Evolutionary conservation across 2,888 invertebrate genomes (phyloP), one percentile per base, ranked within the genome.

Genomic region (Platycheirus rosarum): DNA sequence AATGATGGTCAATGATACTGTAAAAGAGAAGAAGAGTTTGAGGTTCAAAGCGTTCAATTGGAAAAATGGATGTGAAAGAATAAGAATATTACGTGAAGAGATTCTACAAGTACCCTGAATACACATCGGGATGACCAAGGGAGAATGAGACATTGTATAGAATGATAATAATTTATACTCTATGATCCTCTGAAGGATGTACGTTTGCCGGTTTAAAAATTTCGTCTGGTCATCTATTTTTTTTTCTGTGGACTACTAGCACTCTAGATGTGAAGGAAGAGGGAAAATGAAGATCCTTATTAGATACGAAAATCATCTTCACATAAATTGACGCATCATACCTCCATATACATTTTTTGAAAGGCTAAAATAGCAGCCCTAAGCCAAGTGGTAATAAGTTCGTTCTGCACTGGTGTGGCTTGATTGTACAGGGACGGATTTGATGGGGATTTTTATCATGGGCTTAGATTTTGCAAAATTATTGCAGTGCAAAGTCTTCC

Each of bases 21-120:
- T 62, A 51, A 44, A 37, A 55, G 20, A 13, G 5, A 13, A 66
- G 40, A 63, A n/a, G n/a, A n/a, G n/a, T n/a, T n/a, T n/a, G n/a
- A n/a, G n/a, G 68, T 63, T 69, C 44, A 63, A 78, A 69, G 69
- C 84, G 78, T 70, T 84, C 84, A 84, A 73, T 84, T 78, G 84
- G 84, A 84, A 84, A 84, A 84, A 78, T 74, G 37, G 46, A 78
- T 69, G 69, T 69, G 63, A 46, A 51, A 51, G 66, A 74, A 74
- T 55, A 60, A 78, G 73, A 65, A 74, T 44, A 74, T 69, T 78
- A 84, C 84, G 84, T 84, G 84, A 69, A 77, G 35, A 65, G 69
- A 84, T 74, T 84, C 35, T 40, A 48, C 48, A 82, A 82, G 80
- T 71, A 80, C 80, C 32, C 37, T 18, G 6, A 18, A 42, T 20